Base-by-base conservation (phyloP, 2,113 vertebrate genomes). In the Cardinalis cardinalis region DNA sequence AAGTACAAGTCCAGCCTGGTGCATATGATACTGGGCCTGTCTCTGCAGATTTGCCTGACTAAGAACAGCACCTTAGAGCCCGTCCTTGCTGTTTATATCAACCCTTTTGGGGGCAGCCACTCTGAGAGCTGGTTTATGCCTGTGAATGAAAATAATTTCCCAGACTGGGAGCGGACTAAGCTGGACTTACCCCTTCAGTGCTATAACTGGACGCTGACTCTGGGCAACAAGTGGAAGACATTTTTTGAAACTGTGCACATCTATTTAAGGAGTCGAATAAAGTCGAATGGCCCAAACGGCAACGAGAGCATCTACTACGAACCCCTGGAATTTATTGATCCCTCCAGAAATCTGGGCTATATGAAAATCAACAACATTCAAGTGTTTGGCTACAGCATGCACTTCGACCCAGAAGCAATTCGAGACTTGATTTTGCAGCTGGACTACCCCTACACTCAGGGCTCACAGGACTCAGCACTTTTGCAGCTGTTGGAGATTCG, bases 301-400 rank as follows among this genome's bases (percentile, higher is more conserved):
- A 99, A 99, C 1, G 99, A 99, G 34, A 99, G 98, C 83, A 75
- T 99, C 87, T 99, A 99, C 93, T 99, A 99, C 0, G 99, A 99
- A 92, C 99, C 99, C 24, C 94, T 99, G 91, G 99, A 99, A 84
- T 98, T 99, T 66, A 97, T 98, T 3, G 99, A 99, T 83, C 98
- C 99, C 26, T 98, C 98, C 1, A 97, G 98, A 70, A 99, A 99
- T 90, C 98, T 99, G 97, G 99, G 99, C 81, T 99, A 99, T 94
- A 99, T 99, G 99, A 99, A 99, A 97, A 99, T 99, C 96, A 99
- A 99, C 96, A 98, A 98, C 96, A 99, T 99, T 84, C 99, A 99
- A 97, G 99, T 99, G 84, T 99, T 99, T 90, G 99, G 99, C 95
- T 99, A 99, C 97, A 99, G 99, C 98, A 99, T 99, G 99, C 99